phyloP scores from a whole-genome alignment of 2,113 vertebrate genomes.

The Thermophis baileyi region DNA sequence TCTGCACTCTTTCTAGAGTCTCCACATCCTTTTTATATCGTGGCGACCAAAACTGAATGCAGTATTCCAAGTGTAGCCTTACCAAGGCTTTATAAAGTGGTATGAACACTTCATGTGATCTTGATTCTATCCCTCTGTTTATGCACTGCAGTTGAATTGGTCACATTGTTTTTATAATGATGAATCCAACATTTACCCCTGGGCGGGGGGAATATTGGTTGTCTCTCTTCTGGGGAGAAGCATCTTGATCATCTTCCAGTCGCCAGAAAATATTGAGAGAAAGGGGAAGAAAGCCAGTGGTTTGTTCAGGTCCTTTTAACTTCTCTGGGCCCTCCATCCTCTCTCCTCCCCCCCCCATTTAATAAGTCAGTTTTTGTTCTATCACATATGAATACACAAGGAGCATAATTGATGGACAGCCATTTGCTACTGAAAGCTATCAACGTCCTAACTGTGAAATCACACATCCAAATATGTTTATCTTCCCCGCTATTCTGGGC shows the following conservation, averaged over 20 bases:
- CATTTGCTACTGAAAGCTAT: slow-evolving; percentile 54
- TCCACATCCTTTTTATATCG: too few relatives aligned
- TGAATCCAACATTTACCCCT: neutral
- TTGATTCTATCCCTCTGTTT: too few relatives aligned
- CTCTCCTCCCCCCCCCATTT: slow-evolving; percentile 41
- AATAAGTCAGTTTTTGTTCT: slow-evolving; percentile 43
- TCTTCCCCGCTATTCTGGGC: slow-evolving; percentile 46
- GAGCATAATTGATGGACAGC: slow-evolving; percentile 60
- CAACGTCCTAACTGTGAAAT: slow-evolving; percentile 52
- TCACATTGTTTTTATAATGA: neutral
- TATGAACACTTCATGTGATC: too few relatives aligned
- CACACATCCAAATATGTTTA: slow-evolving; percentile 64
- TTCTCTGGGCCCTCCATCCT: slow-evolving; percentile 39
- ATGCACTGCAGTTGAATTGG: neutral
- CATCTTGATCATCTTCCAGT: neutral
- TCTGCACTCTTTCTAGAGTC: too few relatives aligned
- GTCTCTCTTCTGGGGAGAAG: neutral
- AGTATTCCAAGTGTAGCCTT: too few relatives aligned
- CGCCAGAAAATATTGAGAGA: neutral
- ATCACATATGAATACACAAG: slow-evolving; percentile 55
- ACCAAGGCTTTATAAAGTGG: too few relatives aligned
- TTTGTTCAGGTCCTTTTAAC: slow-evolving; percentile 37
- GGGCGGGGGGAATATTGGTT: rapidly evolving
- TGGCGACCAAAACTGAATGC: too few relatives aligned
- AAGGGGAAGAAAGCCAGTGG: slow-evolving; percentile 1